A percentile compares a stretch with the other conserved stretches of the same genome.
Evolutionary conservation across 2,113 vertebrate species (phyloP).

Genomic region (Agelaius tricolor): DNA sequence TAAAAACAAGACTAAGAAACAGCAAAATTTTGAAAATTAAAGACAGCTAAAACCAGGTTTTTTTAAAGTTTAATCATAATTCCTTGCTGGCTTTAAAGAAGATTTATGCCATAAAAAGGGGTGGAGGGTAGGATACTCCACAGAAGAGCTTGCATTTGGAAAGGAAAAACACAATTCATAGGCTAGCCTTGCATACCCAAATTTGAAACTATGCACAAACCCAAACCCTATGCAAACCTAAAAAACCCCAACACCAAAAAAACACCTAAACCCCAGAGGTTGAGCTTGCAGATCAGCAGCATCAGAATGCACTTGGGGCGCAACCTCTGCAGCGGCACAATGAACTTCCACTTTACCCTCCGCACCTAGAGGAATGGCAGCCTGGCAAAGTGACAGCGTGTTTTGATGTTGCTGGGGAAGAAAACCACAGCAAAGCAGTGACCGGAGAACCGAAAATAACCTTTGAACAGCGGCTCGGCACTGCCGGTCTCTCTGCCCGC

Average conservation of each 20-base stretch:
- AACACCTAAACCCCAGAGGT: not conserved
- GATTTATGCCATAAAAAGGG: not conserved
- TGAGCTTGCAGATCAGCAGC: not conserved
- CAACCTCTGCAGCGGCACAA: not conserved
- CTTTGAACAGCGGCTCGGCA: not conserved
- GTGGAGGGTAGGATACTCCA: not conserved
- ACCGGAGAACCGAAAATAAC: constrained; percentile 66
- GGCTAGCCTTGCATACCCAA: not conserved
- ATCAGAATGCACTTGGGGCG: not conserved
- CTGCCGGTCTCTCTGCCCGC: constrained; percentile 5
- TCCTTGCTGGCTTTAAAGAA: not conserved
- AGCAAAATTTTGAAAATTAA: not conserved
- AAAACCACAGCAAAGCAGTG: constrained; percentile 35
- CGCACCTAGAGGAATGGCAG: not conserved
- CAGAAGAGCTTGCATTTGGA: not conserved
- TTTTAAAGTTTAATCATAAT: not conserved
- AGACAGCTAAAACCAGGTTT: not conserved
- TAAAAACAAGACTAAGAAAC: not conserved
- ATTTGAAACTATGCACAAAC: not conserved
- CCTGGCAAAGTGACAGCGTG: not conserved
- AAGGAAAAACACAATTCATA: not conserved
- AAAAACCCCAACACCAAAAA: not conserved
- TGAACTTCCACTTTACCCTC: not conserved
- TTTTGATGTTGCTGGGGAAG: constrained; percentile 3
- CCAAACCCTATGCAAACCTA: not conserved